Conservation (phyloP, 2,113 vertebrate species). For the Girardinichthys multiradiatus region DNA sequence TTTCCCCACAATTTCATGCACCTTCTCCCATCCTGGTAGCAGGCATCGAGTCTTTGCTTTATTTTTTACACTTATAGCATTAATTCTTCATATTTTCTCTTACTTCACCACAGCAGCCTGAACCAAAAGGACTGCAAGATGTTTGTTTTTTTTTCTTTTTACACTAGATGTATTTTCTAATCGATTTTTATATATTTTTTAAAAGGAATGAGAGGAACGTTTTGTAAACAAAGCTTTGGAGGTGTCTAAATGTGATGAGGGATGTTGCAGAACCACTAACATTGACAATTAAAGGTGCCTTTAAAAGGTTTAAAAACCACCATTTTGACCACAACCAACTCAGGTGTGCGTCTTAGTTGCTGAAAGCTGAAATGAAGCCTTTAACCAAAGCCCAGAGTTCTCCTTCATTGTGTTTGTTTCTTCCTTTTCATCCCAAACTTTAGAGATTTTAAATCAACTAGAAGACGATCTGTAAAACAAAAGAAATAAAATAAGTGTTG, state of each 20-base stretch:
- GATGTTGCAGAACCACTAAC: conserved; percentile 11
- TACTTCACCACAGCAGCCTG: conserved; percentile 23
- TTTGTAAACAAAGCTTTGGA: conserved; percentile 9
- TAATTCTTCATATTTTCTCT: conserved; percentile 20
- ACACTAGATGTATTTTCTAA: conserved; percentile 24
- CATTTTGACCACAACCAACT: conserved; percentile 19
- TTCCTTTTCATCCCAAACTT: not conserved
- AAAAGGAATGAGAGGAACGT: not conserved
- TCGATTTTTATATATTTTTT: conserved; percentile 9
- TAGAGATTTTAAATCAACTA: not conserved
- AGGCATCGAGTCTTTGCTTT: not conserved
- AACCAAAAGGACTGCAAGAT: conserved; percentile 18
- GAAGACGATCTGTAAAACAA: not conserved
- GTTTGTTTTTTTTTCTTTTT: conserved; percentile 17
- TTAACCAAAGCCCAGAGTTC: not conserved
- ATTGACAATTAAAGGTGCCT: conserved; percentile 19
- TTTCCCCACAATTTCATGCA: not conserved
- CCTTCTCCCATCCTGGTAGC: not conserved
- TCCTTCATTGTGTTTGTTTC: not conserved
- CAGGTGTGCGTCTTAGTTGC: conserved; percentile 22
- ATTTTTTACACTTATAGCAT: conserved; percentile 42
- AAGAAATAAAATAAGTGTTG: conserved; percentile 9
- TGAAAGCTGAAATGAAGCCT: not conserved
- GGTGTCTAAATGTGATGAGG: not conserved
- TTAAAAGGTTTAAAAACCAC: conserved; percentile 12